A percentile compares a stretch with the other conserved stretches of the same genome.
Conservation (phyloP, 2,888 invertebrate species). For the Anoplius nigerrimus region DNA sequence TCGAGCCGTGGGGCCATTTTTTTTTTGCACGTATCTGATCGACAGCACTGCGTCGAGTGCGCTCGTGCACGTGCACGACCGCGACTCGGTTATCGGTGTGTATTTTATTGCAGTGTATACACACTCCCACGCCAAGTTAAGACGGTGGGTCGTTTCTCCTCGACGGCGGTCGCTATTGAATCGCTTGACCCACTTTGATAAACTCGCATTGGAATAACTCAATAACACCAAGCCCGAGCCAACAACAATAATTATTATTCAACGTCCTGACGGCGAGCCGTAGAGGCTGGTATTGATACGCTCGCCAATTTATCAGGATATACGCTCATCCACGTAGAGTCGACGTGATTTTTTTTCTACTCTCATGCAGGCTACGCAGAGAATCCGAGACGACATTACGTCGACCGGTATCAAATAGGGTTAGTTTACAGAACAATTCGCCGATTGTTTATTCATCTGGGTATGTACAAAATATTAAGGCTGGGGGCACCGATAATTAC, state of each 20-base stretch:
- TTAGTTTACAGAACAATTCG: too few relatives aligned
- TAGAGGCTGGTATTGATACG: conserved; percentile 31
- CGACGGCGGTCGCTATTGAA: conserved; percentile 68
- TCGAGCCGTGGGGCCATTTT: too few relatives aligned
- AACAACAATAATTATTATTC: conserved; percentile 71
- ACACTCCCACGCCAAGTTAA: conserved; percentile 60
- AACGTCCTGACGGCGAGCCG: conserved; percentile 42
- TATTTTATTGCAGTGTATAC: conserved; percentile 37
- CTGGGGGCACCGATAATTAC: too few relatives aligned
- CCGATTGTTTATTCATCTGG: too few relatives aligned
- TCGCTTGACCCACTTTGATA: conserved; percentile 75
- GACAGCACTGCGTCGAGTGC: neutral
- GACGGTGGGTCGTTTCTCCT: conserved; percentile 65
- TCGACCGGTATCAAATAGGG: too few relatives aligned
- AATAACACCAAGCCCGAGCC: conserved; percentile 62
- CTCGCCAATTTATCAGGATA: conserved; percentile 42
- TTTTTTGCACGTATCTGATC: conserved; percentile 7
- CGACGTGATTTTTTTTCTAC: too few relatives aligned
- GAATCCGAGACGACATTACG: too few relatives aligned
- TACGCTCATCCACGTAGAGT: too few relatives aligned
- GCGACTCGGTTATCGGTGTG: conserved; percentile 8
- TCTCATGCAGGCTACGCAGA: too few relatives aligned
- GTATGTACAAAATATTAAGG: too few relatives aligned
- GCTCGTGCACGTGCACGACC: conserved; percentile 25
- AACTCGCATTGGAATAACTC: conserved; percentile 74